Conservation (phyloP, 2,113 vertebrate genomes). For the Chionodraco myersi region DNA sequence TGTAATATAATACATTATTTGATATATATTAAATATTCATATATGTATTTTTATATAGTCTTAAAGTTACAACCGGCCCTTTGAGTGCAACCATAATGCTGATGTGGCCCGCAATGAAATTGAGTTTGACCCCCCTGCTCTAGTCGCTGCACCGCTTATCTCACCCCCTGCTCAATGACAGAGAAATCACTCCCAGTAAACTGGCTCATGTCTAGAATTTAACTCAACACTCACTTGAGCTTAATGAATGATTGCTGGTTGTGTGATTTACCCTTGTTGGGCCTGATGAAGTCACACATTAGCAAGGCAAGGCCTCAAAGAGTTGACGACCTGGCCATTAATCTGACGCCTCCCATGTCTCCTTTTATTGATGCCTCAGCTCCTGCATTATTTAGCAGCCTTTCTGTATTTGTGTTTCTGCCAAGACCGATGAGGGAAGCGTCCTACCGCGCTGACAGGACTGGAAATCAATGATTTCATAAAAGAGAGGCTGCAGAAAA, state of each 20-base stretch:
- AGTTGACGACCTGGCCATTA: slow-evolving; percentile 68
- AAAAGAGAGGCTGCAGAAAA: slow-evolving; percentile 63
- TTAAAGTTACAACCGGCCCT: too few relatives aligned
- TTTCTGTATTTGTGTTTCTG: slow-evolving; percentile 71
- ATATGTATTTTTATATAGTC: too few relatives aligned
- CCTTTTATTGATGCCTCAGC: slow-evolving; percentile 68
- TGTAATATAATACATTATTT: too few relatives aligned
- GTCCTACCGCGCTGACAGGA: slow-evolving; percentile 65
- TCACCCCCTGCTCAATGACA: slow-evolving; percentile 6
- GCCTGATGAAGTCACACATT: slow-evolving; percentile 54
- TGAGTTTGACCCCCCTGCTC: too few relatives aligned
- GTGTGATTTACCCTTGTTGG: slow-evolving; percentile 59
- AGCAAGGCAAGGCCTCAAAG: slow-evolving; percentile 54
- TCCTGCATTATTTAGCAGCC: slow-evolving; percentile 79
- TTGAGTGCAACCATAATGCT: too few relatives aligned
- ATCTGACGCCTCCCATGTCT: slow-evolving; percentile 70
- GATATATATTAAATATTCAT: too few relatives aligned
- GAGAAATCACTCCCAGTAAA: slow-evolving; percentile 30
- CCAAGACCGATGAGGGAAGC: slow-evolving; percentile 65
- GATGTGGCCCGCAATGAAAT: too few relatives aligned
- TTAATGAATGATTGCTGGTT: slow-evolving; percentile 44
- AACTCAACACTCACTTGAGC: slow-evolving; percentile 26
- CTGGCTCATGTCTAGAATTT: slow-evolving; percentile 1
- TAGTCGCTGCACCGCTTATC: background rate
- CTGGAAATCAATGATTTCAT: slow-evolving; percentile 75